Conservation (phyloP, 2,888 invertebrate species). For the Chrysomela aeneicollis region DNA sequence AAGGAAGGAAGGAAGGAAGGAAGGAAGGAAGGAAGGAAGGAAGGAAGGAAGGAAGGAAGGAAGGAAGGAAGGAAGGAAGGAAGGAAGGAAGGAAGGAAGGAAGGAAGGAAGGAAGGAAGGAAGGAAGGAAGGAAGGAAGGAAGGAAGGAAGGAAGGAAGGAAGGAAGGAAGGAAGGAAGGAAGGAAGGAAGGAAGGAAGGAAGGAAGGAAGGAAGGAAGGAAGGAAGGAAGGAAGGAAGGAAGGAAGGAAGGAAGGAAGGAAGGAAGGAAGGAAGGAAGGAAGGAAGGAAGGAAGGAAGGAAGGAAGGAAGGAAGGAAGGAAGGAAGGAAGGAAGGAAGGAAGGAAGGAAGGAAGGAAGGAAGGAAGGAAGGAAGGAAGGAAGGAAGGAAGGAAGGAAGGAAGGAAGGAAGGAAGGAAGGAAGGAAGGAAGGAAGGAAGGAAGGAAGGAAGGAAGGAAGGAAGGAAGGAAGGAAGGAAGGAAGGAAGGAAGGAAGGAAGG, state of each 20-base stretch:
- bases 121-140: slow-evolving; percentile 4
- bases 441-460: not conserved
- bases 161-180: not conserved
- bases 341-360: not conserved
- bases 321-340: not conserved
- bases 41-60: too few species aligned
- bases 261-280: not conserved
- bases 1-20: too few species aligned
- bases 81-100: too few species aligned
- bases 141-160: not conserved
- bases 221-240: slow-evolving; percentile 1
- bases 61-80: too few species aligned
- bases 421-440: not conserved
- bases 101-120: too few species aligned
- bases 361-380: not conserved
- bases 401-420: not conserved
- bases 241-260: not conserved
- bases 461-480: not conserved
- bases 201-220: not conserved
- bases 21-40: too few species aligned
- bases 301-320: not conserved
- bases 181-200: not conserved
- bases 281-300: not conserved
- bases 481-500: not conserved
- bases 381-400: not conserved